Conservation (phyloP, 2,797 vertebrate species). For the Pangasius sanitwongsei region DNA sequence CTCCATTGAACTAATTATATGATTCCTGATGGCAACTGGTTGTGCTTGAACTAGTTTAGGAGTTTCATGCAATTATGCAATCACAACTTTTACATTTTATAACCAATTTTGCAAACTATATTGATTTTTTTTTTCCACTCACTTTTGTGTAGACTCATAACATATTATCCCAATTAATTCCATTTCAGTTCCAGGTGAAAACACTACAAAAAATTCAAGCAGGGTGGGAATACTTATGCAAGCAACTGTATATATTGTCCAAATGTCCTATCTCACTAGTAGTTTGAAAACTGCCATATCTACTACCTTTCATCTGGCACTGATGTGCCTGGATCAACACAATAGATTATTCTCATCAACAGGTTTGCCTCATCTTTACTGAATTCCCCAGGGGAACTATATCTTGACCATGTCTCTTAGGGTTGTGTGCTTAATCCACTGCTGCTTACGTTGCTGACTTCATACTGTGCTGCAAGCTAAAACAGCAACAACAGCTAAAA, state of each 20-base stretch:
- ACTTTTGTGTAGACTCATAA: neutral
- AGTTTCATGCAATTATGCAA: neutral
- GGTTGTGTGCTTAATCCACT: neutral
- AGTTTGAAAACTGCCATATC: neutral
- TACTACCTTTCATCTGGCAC: neutral
- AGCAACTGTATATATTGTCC: too few relatives aligned
- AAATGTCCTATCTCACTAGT: neutral
- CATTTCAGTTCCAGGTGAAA: neutral
- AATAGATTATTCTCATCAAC: neutral
- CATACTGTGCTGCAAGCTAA: neutral
- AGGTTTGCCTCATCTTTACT: neutral
- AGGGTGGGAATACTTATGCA: too few relatives aligned
- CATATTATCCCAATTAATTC: neutral
- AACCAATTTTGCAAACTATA: neutral
- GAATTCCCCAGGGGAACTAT: neutral
- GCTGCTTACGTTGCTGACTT: neutral
- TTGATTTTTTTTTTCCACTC: neutral
- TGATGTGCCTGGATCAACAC: neutral
- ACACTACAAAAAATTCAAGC: neutral
- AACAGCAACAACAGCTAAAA: constrained; percentile 4
- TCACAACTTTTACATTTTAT: neutral
- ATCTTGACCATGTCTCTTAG: neutral
- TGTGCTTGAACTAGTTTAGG: neutral
- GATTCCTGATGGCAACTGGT: neutral
- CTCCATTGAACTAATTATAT: neutral